These are phyloP conservation scores for Acanthosepion esculentum DNA, from an alignment of 2,888 invertebrate genomes.

Conservation along the genomic window DNA sequence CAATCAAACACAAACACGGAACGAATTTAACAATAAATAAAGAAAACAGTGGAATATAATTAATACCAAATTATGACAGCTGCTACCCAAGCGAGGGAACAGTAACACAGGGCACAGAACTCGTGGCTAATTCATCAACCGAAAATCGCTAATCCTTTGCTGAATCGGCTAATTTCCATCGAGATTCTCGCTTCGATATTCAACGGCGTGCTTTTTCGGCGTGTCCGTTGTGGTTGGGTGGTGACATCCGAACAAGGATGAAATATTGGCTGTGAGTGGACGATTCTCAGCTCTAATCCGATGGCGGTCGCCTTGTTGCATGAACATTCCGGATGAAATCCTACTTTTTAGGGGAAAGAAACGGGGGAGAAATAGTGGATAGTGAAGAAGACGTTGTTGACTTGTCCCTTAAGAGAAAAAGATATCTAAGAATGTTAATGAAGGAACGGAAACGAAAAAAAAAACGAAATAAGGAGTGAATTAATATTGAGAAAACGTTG, in stretches of 20 bases:
- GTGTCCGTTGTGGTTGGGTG: neutral
- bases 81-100: neutral
- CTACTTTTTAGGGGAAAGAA: neutral
- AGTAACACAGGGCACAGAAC: neutral
- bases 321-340: neutral
- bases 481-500: neutral
- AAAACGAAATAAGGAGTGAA: neutral
- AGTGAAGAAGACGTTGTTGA: neutral
- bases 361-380: neutral
- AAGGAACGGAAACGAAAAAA: neutral
- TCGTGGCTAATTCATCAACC: neutral
- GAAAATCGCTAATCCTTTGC: neutral
- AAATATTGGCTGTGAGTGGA: neutral
- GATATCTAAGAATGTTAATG: neutral
- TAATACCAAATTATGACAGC: conserved; percentile 22
- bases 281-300: neutral
- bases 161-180: neutral
- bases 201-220: neutral
- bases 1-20: neutral
- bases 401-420: neutral
- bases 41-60: neutral
- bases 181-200: neutral
- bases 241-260: neutral
- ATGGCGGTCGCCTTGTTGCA: neutral
- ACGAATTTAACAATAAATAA: neutral